These are phyloP conservation scores for Latheticus oryzae DNA, from an alignment of 2,888 invertebrate genomes.

Conservation along the genomic window DNA sequence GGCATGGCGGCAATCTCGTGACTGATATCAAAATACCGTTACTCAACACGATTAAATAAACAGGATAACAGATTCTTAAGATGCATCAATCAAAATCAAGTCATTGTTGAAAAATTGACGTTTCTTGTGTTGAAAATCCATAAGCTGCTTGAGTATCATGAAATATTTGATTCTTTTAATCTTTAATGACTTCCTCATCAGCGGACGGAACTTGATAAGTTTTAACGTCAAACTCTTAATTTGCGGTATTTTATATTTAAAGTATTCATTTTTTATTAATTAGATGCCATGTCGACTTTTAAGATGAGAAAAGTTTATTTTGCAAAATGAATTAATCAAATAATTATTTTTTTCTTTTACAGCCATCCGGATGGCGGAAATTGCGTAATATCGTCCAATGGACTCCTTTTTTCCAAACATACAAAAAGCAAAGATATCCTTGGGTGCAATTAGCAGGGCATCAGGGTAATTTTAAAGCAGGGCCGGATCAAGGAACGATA, in stretches of 20 bases:
- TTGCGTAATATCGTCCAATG: conserved; percentile 94
- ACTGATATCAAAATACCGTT: not conserved
- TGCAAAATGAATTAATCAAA: conserved; percentile 4
- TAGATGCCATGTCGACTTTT: conserved; percentile 20
- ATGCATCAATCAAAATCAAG: too few relatives aligned
- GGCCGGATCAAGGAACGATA: conserved; percentile 93
- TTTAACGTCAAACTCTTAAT: conserved; percentile 30
- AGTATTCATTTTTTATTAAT: conserved; percentile 21
- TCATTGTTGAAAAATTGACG: too few relatives aligned
- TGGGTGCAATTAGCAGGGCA: conserved; percentile 98
- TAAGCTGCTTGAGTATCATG: too few relatives aligned
- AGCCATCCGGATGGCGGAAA: conserved; percentile 95
- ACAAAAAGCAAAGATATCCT: conserved; percentile 94
- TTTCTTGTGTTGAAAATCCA: too few relatives aligned
- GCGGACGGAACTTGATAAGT: conserved; percentile 27
- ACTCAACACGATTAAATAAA: too few relatives aligned
- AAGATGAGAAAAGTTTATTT: conserved; percentile 15
- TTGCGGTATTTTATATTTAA: conserved; percentile 37
- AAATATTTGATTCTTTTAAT: too few relatives aligned
- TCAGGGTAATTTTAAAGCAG: conserved; percentile 95
- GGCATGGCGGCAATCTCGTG: not conserved
- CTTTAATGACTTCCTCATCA: too few relatives aligned
- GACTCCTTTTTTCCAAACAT: conserved; percentile 97
- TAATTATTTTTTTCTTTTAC: conserved; percentile 68
- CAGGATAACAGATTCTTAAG: not conserved